phyloP scores from a whole-genome alignment of 2,888 invertebrate genomes.

The Osedax frankpressi region DNA sequence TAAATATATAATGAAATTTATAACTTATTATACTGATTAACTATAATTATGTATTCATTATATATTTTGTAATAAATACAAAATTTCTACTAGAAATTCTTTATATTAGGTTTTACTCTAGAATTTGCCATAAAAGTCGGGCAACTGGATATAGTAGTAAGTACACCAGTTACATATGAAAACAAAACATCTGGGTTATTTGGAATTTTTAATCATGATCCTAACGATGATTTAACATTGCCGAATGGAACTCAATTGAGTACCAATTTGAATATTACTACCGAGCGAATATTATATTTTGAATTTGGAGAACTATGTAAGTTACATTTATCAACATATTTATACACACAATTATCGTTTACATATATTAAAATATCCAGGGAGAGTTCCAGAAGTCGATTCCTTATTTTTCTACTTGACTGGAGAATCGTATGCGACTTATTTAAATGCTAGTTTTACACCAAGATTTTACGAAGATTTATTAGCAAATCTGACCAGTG shows the following conservation, averaged over 20 bases:
- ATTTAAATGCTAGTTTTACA: neutral
- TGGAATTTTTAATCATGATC: neutral
- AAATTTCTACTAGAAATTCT: no score
- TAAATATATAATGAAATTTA: neutral
- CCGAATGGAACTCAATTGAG: neutral
- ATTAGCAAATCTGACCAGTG: neutral
- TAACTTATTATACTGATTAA: no score
- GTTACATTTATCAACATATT: neutral
- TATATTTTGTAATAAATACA: no score
- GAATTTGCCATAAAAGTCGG: neutral
- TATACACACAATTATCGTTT: neutral
- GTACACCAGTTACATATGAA: neutral
- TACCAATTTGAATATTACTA: slow-evolving; percentile 3
- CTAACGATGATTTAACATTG: neutral
- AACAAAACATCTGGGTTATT: slow-evolving; percentile 3
- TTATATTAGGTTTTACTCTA: neutral
- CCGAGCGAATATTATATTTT: neutral
- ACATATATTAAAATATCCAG: neutral
- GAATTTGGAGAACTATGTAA: slow-evolving; percentile 3
- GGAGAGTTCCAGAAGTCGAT: neutral
- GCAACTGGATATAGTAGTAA: neutral
- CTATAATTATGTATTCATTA: no score
- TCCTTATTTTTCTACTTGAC: slow-evolving; percentile 1
- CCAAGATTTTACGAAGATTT: neutral
- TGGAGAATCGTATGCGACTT: slow-evolving; percentile 3